These are phyloP conservation scores for Ambastaia sidthimunki DNA, from an alignment of 2,797 vertebrate genomes.

Conservation along the genomic window DNA sequence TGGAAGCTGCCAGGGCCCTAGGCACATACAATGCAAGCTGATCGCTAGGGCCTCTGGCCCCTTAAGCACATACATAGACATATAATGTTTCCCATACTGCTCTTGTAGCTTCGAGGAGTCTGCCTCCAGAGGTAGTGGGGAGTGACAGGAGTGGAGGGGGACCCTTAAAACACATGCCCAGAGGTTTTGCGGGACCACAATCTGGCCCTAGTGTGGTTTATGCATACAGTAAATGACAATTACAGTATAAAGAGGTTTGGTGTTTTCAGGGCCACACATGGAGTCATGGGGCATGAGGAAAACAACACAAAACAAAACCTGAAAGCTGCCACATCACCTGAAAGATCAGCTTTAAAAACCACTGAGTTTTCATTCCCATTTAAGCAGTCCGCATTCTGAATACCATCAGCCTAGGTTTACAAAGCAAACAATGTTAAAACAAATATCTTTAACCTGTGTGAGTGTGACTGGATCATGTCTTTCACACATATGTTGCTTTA, in stretches of 20 bases:
- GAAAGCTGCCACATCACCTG: slow-evolving; percentile 1
- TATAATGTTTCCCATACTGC: no score
- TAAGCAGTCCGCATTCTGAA: neutral
- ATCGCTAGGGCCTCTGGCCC: no score
- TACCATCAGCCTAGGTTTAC: slow-evolving; percentile 13
- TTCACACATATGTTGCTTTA: slow-evolving; percentile 25
- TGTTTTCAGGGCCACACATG: slow-evolving; percentile 6
- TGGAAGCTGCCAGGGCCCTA: neutral
- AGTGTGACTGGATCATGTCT: slow-evolving; percentile 23
- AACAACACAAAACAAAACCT: slow-evolving; percentile 16
- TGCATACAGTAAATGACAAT: neutral
- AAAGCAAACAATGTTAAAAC: slow-evolving; percentile 18
- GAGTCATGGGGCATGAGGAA: neutral
- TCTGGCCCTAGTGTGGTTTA: neutral
- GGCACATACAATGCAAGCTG: no score
- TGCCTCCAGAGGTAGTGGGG: no score
- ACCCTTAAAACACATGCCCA: no score
- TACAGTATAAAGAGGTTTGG: no score
- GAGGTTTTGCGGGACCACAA: neutral
- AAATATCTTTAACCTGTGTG: slow-evolving; percentile 9
- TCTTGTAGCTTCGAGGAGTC: no score
- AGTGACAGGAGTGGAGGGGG: no score
- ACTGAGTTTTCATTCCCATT: neutral
- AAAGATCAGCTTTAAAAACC: slow-evolving; percentile 12
- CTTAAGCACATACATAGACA: no score